Conservation (phyloP, 1,140 invertebrate genomes). For the Dreissena polymorpha region DNA sequence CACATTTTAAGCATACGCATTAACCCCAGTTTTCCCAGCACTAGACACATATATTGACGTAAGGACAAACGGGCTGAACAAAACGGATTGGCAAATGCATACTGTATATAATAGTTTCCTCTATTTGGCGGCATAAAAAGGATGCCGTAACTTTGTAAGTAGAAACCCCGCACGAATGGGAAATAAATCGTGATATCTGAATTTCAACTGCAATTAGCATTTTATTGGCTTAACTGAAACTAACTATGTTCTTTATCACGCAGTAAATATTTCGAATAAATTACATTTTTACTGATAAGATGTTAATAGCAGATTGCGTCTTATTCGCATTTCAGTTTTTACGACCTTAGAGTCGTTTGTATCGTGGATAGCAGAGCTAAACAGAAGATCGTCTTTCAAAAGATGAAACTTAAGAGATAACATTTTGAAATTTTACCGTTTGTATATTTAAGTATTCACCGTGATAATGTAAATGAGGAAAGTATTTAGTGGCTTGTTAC, state of each 20-base stretch:
- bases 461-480: neutral
- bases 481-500: neutral
- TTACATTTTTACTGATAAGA: constrained; percentile 39
- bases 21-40: too few relatives aligned
- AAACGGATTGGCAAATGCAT: too few relatives aligned
- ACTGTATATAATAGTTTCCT: too few relatives aligned
- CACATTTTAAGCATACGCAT: too few relatives aligned
- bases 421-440: constrained; percentile 18
- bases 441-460: neutral
- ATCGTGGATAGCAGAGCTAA: constrained; percentile 11
- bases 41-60: too few relatives aligned
- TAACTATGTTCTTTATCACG: constrained; percentile 27
- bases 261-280: constrained; percentile 54
- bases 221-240: constrained; percentile 7
- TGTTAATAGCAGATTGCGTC: constrained; percentile 27
- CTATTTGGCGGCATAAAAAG: too few relatives aligned
- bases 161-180: too few relatives aligned
- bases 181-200: too few relatives aligned
- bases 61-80: too few relatives aligned
- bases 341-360: constrained; percentile 25
- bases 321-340: constrained; percentile 37
- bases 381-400: neutral
- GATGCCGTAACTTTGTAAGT: too few relatives aligned
- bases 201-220: constrained; percentile 25
- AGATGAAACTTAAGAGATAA: constrained; percentile 32